Percentiles rank a stretch among this genome's conserved stretches.
Conservation (phyloP, 1,140 invertebrate species). For the Chrysomallon squamiferum region DNA sequence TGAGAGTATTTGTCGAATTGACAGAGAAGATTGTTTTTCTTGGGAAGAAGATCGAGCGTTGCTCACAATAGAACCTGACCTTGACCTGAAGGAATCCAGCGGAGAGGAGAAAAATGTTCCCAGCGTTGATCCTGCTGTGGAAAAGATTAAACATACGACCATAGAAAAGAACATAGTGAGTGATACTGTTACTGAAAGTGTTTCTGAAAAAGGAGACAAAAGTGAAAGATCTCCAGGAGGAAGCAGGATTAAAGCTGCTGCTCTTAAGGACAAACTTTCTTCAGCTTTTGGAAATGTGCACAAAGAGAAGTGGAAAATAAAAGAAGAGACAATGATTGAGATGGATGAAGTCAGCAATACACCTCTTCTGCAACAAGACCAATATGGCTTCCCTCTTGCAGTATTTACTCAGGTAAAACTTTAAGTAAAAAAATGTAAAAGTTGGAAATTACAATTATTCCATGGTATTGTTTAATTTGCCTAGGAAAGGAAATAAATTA, state of each 20-base stretch:
- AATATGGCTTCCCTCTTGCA: slow-evolving; percentile 86
- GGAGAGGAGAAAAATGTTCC: background rate
- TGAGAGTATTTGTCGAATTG: slow-evolving; percentile 55
- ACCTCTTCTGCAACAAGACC: slow-evolving; percentile 59
- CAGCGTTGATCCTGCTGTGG: background rate
- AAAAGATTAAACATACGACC: background rate
- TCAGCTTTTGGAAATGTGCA: slow-evolving; percentile 38
- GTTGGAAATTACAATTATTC: no score
- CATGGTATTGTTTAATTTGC: no score
- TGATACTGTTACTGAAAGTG: background rate
- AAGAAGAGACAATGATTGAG: slow-evolving; percentile 6
- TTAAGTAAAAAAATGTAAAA: no score
- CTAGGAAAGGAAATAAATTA: no score
- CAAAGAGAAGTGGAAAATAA: slow-evolving; percentile 16
- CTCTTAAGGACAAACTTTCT: slow-evolving; percentile 41
- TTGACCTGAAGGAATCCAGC: slow-evolving; percentile 11
- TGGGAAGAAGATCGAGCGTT: slow-evolving; percentile 57
- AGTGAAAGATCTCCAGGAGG: slow-evolving; percentile 16
- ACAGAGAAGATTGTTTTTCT: slow-evolving; percentile 57
- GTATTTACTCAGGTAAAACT: slow-evolving; percentile 84
- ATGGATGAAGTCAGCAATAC: slow-evolving; percentile 8
- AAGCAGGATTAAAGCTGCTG: slow-evolving; percentile 27
- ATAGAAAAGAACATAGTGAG: background rate
- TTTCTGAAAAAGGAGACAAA: slow-evolving; percentile 5
- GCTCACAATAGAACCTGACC: slow-evolving; percentile 47